Evolutionary conservation across 2,797 vertebrate genomes (phyloP).

Genomic region (Australoheros facetus): DNA sequence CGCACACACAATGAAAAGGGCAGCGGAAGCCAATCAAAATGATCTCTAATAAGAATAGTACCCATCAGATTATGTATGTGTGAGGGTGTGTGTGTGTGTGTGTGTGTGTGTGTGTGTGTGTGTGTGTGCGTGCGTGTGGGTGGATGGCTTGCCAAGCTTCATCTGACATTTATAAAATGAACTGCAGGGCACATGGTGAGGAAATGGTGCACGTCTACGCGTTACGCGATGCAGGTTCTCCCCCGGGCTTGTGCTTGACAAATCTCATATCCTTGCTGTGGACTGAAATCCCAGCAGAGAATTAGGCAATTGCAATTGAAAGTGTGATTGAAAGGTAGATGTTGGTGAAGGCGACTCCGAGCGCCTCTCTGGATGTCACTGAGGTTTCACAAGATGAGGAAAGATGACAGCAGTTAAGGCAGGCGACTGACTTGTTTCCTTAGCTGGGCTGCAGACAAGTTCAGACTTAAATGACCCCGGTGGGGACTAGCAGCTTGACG

Average conservation of each 20-base stretch:
- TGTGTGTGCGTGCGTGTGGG: neutral
- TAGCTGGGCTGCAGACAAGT: constrained; percentile 33
- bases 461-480: constrained; percentile 39
- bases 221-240: constrained; percentile 35
- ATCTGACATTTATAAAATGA: constrained; percentile 80
- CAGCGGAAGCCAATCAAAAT: constrained; percentile 76
- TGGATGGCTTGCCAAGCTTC: constrained; percentile 55
- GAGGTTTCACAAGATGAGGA: constrained; percentile 50
- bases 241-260: constrained; percentile 40
- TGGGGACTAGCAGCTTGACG: constrained; percentile 8
- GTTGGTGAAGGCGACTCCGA: constrained; percentile 8
- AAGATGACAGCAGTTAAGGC: constrained; percentile 49
- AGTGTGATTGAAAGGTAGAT: constrained; percentile 57
- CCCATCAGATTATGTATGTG: constrained; percentile 52
- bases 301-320: constrained; percentile 47
- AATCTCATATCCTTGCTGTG: constrained; percentile 39
- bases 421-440: constrained; percentile 35
- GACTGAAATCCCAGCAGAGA: constrained; percentile 32
- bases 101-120: neutral
- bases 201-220: constrained; percentile 34
- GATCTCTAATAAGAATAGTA: constrained; percentile 79
- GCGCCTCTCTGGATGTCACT: constrained; percentile 32
- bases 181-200: constrained; percentile 52
- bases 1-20: constrained; percentile 77
- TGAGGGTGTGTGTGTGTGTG: neutral